phyloP scores from a whole-genome alignment of 2,888 invertebrate species.

The Onthophagus sagittarius region DNA sequence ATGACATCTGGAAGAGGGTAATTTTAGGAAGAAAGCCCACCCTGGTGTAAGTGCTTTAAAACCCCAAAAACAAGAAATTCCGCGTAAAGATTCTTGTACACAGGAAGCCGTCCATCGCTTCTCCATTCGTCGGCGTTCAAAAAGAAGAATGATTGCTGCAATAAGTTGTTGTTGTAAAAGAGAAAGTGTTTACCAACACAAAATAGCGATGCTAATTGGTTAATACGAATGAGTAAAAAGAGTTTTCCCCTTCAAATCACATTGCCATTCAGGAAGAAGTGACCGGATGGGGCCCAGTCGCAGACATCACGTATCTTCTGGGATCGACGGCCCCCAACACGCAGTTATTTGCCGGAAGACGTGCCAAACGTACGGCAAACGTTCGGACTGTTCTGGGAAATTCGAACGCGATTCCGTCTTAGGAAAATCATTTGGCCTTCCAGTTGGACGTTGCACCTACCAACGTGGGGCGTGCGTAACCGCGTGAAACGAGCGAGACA shows the following conservation, averaged over 20 bases:
- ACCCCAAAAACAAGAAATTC: not conserved
- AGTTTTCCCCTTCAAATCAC: not conserved
- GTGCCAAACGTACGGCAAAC: not conserved
- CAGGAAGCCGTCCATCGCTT: not conserved
- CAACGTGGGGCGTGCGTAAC: not conserved
- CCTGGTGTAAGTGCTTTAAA: not conserved
- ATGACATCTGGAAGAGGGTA: not conserved
- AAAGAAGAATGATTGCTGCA: not conserved
- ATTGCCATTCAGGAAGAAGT: not conserved
- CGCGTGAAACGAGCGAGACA: not conserved
- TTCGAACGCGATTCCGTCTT: not conserved
- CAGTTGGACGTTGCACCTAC: not conserved
- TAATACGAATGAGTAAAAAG: not conserved
- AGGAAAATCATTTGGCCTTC: not conserved
- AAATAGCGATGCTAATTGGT: not conserved
- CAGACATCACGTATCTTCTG: not conserved
- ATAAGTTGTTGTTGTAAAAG: not conserved
- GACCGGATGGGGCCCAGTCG: not conserved
- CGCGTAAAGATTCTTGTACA: not conserved
- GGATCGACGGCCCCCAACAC: not conserved
- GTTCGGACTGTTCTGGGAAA: not conserved
- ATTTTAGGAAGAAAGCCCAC: not conserved
- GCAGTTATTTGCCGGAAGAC: not conserved
- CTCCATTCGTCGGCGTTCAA: not conserved
- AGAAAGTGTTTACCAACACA: not conserved